Evolutionary conservation across 1,140 invertebrate genomes (phyloP).

Genomic region (Papilio polyxenes): DNA sequence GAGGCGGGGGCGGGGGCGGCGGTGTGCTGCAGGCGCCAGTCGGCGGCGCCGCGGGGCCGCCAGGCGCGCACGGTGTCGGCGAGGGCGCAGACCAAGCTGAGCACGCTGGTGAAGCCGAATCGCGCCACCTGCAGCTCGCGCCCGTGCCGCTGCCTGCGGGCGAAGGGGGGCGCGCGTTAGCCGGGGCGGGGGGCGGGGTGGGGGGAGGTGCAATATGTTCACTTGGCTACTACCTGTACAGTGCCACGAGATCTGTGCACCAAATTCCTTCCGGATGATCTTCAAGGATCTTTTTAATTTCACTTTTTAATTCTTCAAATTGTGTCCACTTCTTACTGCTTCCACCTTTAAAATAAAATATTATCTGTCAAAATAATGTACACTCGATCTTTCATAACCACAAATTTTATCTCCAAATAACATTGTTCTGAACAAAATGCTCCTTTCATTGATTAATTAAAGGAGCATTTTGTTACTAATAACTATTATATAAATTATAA

Average conservation of each 20-base stretch:
- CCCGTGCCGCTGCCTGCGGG: constrained; percentile 54
- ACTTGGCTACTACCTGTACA: constrained; percentile 52
- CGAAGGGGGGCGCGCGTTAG: no score
- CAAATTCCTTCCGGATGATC: constrained; percentile 56
- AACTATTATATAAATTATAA: no score
- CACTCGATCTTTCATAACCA: no score
- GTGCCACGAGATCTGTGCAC: constrained; percentile 57
- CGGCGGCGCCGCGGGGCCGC: constrained; percentile 40
- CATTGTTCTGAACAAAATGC: no score
- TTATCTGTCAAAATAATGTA: constrained; percentile 40
- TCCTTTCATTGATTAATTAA: no score
- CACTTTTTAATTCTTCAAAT: constrained; percentile 54
- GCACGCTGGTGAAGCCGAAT: constrained; percentile 62
- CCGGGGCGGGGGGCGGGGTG: no score
- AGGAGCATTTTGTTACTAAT: no score
- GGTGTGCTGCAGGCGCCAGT: constrained; percentile 32
- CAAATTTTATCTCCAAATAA: no score
- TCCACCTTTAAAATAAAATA: constrained; percentile 44
- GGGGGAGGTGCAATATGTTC: no score
- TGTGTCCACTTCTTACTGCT: constrained; percentile 50
- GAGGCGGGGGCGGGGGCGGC: constrained; percentile 30
- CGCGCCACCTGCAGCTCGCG: constrained; percentile 62
- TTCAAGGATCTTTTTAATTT: constrained; percentile 53
- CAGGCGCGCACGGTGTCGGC: constrained; percentile 41
- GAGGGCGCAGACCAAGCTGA: constrained; percentile 53